Percentiles rank a stretch among this genome's conserved stretches.
phyloP scores from a whole-genome alignment of 2,797 vertebrate species.

The Allobates femoralis region DNA sequence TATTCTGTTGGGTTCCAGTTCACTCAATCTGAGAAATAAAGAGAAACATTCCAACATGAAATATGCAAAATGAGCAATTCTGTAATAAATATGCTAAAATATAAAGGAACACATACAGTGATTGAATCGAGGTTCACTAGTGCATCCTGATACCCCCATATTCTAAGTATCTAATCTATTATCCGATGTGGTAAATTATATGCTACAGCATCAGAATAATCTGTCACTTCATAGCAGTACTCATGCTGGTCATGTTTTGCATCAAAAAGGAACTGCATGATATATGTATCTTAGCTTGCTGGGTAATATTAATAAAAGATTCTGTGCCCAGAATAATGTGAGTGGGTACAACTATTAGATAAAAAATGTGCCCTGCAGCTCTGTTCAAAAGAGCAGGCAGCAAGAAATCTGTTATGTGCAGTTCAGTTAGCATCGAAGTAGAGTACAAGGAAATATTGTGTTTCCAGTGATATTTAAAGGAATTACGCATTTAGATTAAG shows the following conservation, averaged over 20 bases:
- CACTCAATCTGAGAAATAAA: no score
- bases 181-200: not conserved
- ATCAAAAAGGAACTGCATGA: not conserved
- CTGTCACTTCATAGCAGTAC: not conserved
- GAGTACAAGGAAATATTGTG: not conserved
- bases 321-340: constrained; percentile 40
- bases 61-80: no score
- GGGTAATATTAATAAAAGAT: constrained; percentile 31
- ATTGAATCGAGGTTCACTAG: not conserved
- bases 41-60: no score
- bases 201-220: not conserved
- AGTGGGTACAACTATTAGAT: constrained; percentile 29
- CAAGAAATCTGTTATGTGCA: constrained; percentile 30
- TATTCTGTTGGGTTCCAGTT: no score
- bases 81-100: no score
- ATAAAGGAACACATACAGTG: no score
- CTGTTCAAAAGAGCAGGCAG: constrained; percentile 28
- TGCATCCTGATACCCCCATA: not conserved
- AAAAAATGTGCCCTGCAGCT: constrained; percentile 52
- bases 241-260: not conserved
- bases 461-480: constrained; percentile 16
- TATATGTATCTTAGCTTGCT: constrained; percentile 10
- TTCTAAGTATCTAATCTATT: not conserved
- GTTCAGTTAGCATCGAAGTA: constrained; percentile 3
- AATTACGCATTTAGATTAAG: not conserved